Conservation (phyloP, 2,888 invertebrate species). For the Cerastis leucographa region DNA sequence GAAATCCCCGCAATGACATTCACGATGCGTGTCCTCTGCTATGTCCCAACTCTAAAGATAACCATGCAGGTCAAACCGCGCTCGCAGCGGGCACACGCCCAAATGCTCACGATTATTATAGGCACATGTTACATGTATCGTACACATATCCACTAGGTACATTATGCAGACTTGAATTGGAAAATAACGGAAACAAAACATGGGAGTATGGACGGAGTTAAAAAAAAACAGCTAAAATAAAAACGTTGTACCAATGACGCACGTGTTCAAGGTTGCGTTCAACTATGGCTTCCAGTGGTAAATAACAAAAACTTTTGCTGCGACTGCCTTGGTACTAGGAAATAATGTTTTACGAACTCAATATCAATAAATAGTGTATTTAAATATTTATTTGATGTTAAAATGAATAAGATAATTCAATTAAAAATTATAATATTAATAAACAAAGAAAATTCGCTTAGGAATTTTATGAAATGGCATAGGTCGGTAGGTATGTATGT, state of each 20-base stretch:
- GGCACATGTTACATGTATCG: slow-evolving; percentile 40
- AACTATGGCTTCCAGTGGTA: slow-evolving; percentile 66
- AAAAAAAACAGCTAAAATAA: slow-evolving; percentile 55
- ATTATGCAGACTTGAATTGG: slow-evolving; percentile 15
- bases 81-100: slow-evolving; percentile 81
- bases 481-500: slow-evolving; percentile 2
- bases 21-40: slow-evolving; percentile 79
- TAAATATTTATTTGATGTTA: slow-evolving; percentile 3
- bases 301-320: slow-evolving; percentile 28
- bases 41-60: slow-evolving; percentile 85
- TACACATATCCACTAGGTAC: slow-evolving; percentile 20
- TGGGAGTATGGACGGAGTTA: slow-evolving; percentile 43
- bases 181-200: slow-evolving; percentile 37
- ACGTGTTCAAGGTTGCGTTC: slow-evolving; percentile 61
- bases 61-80: slow-evolving; percentile 77
- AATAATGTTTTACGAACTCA: slow-evolving; percentile 16
- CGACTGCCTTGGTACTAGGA: neutral
- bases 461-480: slow-evolving; percentile 12
- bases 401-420: neutral
- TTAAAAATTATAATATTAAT: neutral
- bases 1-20: slow-evolving; percentile 79
- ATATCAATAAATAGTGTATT: neutral
- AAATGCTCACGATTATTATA: slow-evolving; percentile 70
- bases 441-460: neutral
- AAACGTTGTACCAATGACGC: slow-evolving; percentile 63